These are phyloP conservation scores for Hemiprocne comata DNA, from an alignment of 2,113 vertebrate species.

Conservation along the genomic window DNA sequence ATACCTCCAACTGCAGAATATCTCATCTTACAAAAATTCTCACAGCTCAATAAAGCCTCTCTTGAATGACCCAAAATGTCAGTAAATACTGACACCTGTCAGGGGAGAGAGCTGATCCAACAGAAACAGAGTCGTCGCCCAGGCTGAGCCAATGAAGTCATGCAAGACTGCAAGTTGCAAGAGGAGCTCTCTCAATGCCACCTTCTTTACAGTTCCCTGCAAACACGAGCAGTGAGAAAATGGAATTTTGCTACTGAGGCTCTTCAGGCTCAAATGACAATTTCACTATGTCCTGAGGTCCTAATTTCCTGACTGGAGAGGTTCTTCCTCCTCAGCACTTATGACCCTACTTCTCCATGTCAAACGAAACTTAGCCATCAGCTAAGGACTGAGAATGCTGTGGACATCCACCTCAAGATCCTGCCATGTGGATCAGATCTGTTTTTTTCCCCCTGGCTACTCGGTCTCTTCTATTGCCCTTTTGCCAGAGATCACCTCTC, in stretches of 20 bases:
- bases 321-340: background rate
- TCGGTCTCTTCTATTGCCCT: background rate
- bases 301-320: background rate
- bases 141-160: background rate
- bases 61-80: background rate
- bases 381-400: background rate
- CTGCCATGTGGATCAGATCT: background rate
- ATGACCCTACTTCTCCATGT: background rate
- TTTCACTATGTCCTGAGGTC: background rate
- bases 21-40: background rate
- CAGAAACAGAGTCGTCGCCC: background rate
- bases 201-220: background rate
- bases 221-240: background rate
- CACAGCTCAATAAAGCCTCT: background rate
- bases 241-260: background rate
- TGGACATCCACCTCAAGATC: background rate
- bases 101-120: background rate
- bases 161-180: background rate
- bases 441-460: no score
- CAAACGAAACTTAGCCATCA: background rate
- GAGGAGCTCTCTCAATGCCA: background rate
- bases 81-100: background rate
- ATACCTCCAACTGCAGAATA: background rate
- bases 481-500: background rate
- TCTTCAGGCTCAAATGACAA: background rate